These are phyloP conservation scores for Agrypnia vestita DNA, from an alignment of 1,140 invertebrate genomes.

Conservation along the genomic window DNA sequence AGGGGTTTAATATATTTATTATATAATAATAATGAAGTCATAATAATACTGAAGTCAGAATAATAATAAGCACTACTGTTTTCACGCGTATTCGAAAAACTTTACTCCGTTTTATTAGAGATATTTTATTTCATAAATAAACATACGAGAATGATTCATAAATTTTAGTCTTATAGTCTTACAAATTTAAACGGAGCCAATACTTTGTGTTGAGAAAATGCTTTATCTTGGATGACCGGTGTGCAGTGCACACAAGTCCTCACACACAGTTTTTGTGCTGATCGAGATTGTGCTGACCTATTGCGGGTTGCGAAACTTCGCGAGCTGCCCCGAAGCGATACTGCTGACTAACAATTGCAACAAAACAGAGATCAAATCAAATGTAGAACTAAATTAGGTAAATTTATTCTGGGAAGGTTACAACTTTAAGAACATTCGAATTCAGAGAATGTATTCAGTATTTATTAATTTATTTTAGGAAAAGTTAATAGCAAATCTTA, in stretches of 20 bases:
- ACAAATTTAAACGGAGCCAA: too few relatives aligned
- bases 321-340: slow-evolving; percentile 22
- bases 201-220: neutral
- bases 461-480: too few relatives aligned
- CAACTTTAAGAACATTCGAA: too few relatives aligned
- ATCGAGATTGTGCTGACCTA: slow-evolving; percentile 4
- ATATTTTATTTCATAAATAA: too few relatives aligned
- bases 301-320: slow-evolving; percentile 29
- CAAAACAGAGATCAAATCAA: slow-evolving; percentile 35
- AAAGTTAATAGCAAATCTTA: too few relatives aligned
- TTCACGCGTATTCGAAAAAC: neutral
- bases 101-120: neutral
- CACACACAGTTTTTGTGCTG: neutral
- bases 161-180: too few relatives aligned
- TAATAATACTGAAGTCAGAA: too few relatives aligned
- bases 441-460: too few relatives aligned
- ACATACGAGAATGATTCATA: too few relatives aligned
- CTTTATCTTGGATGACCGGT: neutral
- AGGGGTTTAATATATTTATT: too few relatives aligned
- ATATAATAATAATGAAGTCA: too few relatives aligned
- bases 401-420: too few relatives aligned
- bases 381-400: neutral
- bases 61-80: neutral
- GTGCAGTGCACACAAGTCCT: slow-evolving; percentile 1
- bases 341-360: slow-evolving; percentile 30